A percentile compares a stretch with the other conserved stretches of the same genome.
phyloP scores from a whole-genome alignment of 2,888 invertebrate species.

The Cacoxenus indagator region DNA sequence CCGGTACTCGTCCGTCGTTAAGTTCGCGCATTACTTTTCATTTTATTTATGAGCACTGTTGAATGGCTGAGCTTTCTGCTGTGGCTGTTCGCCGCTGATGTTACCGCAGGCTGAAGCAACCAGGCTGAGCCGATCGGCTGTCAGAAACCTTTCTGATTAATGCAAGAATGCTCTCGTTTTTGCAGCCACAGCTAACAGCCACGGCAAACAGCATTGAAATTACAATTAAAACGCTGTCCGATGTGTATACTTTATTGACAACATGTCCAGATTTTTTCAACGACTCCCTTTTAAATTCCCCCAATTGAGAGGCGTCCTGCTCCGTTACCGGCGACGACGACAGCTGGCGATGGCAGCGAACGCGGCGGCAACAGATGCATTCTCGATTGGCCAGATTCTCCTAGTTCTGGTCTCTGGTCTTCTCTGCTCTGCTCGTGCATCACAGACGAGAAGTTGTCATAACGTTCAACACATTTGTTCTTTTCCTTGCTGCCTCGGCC shows the following conservation, averaged over 20 bases:
- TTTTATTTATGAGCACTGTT: constrained; percentile 28
- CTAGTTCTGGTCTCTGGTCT: not conserved
- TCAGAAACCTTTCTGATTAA: constrained; percentile 54
- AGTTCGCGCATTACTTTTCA: constrained; percentile 43
- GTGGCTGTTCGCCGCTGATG: not conserved
- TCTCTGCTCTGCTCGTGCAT: not conserved
- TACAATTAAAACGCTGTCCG: constrained; percentile 51
- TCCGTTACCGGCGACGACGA: not conserved
- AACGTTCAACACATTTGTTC: constrained; percentile 63
- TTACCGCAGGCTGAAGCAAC: not conserved
- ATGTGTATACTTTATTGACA: constrained; percentile 27
- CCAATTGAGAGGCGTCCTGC: constrained; percentile 22
- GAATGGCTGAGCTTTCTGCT: not conserved
- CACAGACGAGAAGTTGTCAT: constrained; percentile 12
- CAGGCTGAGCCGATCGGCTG: not conserved
- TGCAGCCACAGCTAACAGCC: constrained; percentile 4
- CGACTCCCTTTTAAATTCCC: constrained; percentile 29
- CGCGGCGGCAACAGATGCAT: not conserved
- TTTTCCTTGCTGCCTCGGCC: too few relatives aligned
- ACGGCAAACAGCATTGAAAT: constrained; percentile 13
- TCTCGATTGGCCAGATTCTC: constrained; percentile 2
- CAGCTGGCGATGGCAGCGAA: constrained; percentile 21
- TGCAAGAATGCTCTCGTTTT: constrained; percentile 58
- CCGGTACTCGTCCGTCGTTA: constrained; percentile 34
- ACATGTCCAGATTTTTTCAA: constrained; percentile 25